Base-by-base conservation (phyloP, 2,888 invertebrate species). In the Mesochorus sp. region DNA sequence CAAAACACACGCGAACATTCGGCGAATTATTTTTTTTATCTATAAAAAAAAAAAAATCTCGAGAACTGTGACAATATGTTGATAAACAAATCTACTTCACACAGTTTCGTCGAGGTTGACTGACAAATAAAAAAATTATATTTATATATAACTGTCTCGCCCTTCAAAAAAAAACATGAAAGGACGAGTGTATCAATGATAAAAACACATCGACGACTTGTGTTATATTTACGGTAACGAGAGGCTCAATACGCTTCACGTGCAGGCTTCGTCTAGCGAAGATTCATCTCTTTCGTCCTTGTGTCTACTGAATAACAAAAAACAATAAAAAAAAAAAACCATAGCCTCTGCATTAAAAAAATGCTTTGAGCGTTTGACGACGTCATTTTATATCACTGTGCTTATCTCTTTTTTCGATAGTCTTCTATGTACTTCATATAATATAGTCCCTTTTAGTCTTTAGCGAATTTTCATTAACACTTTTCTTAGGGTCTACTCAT, bases 381-480 rank as follows among this genome's bases (percentile, higher is more conserved):
- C 61, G 26, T 49, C 17, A 37, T 64, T 14, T 34, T 19, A 8
- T 17, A 34, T 19, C 28, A 17, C 66, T 77, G 72, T 62, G 73
- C 77, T 77, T 77, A n/a, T n/a, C n/a, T n/a, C 42, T 67, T 55
- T 61, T 64, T 12, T 62, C 8, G 37, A 62, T 57, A 73, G 62
- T n/a, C n/a, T n/a, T n/a, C 67, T 57, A 14, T 47, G 14, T 62
- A 55, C 66, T 64, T n/a, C n/a, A 31, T 57, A 66, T n/a, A 34
- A 31, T 53, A 21, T 31, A 49, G 17, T 73, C 8, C 62, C 24
- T 49, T 55, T 24, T 53, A 62, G 44, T 14, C 14, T 76, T 14
- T 68, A 31, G 64, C 34, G 21, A 34, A 39, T 68, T 76, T 66
- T 67, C 21, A 59, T 74, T 80, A 80, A 80, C 79, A 76, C 70